Conservation (phyloP, 2,797 vertebrate genomes). For the Chaenodraco wilsoni region DNA sequence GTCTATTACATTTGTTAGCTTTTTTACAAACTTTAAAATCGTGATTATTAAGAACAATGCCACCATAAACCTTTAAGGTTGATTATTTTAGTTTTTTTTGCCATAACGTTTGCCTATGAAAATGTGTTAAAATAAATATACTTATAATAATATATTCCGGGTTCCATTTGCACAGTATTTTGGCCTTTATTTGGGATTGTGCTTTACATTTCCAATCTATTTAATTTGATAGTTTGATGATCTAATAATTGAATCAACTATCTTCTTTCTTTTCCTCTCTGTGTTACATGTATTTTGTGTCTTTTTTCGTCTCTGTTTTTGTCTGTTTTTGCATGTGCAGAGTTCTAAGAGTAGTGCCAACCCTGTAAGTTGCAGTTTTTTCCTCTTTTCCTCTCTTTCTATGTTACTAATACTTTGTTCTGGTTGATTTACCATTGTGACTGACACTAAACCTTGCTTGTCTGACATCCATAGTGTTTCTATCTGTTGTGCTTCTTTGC, state of each 20-base stretch:
- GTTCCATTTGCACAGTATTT: conserved; percentile 38
- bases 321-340: conserved; percentile 96
- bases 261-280: conserved; percentile 76
- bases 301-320: conserved; percentile 86
- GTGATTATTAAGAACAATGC: neutral
- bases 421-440: conserved; percentile 63
- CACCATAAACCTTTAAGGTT: neutral
- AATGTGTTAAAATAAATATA: conserved; percentile 32
- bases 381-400: conserved; percentile 74
- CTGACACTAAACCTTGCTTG: conserved; percentile 69
- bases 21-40: conserved; percentile 11
- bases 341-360: conserved; percentile 99
- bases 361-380: conserved; percentile 92
- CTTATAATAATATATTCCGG: conserved; percentile 5
- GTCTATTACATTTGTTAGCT: neutral
- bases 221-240: conserved; percentile 57
- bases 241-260: conserved; percentile 83
- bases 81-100: neutral
- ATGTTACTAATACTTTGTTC: conserved; percentile 61
- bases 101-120: neutral
- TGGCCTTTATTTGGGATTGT: conserved; percentile 47
- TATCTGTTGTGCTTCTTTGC: conserved; percentile 68
- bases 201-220: conserved; percentile 53
- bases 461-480: conserved; percentile 74
- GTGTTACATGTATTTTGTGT: conserved; percentile 81